Evolutionary conservation across 2,113 vertebrate genomes (phyloP), one percentile per base, ranked within the genome.

Genomic region (Psittacus erithacus): DNA sequence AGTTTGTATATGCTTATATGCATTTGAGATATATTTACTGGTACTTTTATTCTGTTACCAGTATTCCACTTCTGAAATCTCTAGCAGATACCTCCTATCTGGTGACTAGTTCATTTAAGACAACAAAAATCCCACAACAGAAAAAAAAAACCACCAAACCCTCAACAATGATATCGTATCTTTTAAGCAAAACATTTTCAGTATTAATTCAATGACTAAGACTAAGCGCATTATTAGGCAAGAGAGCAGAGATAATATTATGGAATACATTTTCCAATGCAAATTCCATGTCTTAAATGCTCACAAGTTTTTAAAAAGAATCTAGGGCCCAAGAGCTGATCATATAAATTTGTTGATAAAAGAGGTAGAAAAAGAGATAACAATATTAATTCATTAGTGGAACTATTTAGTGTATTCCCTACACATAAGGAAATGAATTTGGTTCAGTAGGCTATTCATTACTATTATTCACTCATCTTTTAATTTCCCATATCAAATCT

Each of bases 11-110:
- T 62, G 4, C 63, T 41, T 69, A 23, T 67, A 77, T 68, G 39
- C 23, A 64, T 88, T 95, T 73, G 64, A 76, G 63, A 93, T 62
- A 69, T 91, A 92, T 92, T 94, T 84, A 88, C 43, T 94, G 67
- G 16, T 84, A 68, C 25, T 92, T 94, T 47, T 90, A 52, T 50
- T 39, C 47, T 77, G 31, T 87, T 91, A 91, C 46, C 17, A 57
- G 41, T 59, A 93, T 95, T 92, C 50, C 17, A 84, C 24, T 85
- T 82, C 57, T 80, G 67, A 94, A 96, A 95, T 90, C 33, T 44
- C 23, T 80, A 81, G 60, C 73, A 96, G 81, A 67, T 3, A 50
- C 38, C 24, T 90, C 27, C 57, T 81, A 76, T 41, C 49, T 31
- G 63, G 41, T 79, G 33, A 76, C 3, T n/a, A 53, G 12, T n/a